Evolutionary conservation across 2,888 invertebrate species (phyloP).

Genomic region (Oxytorus armatus): DNA sequence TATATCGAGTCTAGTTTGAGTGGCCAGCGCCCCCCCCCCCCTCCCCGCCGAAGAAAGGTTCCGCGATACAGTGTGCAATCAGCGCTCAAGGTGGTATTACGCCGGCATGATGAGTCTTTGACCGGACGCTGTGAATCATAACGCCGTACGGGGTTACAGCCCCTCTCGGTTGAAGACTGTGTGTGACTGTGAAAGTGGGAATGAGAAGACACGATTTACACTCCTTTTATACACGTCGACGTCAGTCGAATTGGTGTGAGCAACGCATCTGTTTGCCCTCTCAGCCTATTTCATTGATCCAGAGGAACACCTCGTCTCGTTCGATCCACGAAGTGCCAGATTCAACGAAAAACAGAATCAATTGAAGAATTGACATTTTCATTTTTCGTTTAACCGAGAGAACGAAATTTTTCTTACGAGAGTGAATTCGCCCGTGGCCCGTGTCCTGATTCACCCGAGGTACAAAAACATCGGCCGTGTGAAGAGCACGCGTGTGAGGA

Average conservation of each 20-base stretch:
- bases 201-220: conserved; percentile 17
- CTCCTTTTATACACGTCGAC: background rate
- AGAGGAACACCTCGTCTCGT: background rate
- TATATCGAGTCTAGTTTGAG: background rate
- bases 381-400: background rate
- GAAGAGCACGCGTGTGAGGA: conserved; percentile 13
- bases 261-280: background rate
- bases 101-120: too few relatives aligned
- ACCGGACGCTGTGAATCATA: too few relatives aligned
- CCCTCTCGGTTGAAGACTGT: too few relatives aligned
- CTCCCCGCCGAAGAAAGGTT: too few relatives aligned
- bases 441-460: background rate
- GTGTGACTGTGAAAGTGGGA: conserved; percentile 20
- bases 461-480: background rate
- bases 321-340: background rate
- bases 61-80: too few relatives aligned
- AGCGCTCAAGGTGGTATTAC: too few relatives aligned
- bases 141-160: too few relatives aligned
- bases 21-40: background rate
- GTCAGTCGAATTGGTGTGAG: background rate
- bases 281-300: background rate
- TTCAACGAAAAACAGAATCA: background rate
- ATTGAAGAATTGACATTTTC: background rate
- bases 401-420: background rate
- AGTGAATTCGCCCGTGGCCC: background rate